Evolutionary conservation across 2,113 vertebrate genomes (phyloP).

Genomic region (Lepus europaeus): DNA sequence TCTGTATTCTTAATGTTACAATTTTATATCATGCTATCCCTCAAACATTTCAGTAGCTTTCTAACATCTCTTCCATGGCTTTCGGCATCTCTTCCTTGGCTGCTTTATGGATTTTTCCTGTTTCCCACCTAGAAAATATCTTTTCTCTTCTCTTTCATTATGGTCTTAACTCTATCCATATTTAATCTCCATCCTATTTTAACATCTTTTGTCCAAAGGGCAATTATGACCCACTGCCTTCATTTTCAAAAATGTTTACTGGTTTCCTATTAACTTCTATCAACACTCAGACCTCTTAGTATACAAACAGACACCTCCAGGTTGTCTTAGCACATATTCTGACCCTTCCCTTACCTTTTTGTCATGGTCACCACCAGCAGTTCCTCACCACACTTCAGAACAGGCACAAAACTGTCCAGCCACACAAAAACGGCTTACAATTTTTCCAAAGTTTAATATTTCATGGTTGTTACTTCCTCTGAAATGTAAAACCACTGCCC

Average conservation of each 20-base stretch:
- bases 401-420: neutral
- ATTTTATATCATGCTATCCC: neutral
- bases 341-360: neutral
- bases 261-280: neutral
- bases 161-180: neutral
- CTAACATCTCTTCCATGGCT: neutral
- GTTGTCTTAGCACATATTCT: neutral
- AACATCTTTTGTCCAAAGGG: neutral
- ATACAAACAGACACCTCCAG: neutral
- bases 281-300: neutral
- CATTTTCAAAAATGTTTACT: neutral
- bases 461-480: neutral
- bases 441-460: neutral
- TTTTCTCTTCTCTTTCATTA: neutral
- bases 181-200: neutral
- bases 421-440: neutral
- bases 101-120: neutral
- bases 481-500: neutral
- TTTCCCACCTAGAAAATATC: neutral
- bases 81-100: too few species aligned
- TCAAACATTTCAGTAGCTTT: neutral
- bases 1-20: neutral
- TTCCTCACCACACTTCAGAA: neutral
- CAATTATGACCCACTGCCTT: neutral
- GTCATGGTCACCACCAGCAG: neutral